phyloP scores from a whole-genome alignment of 2,888 invertebrate species.

The Fabriciana adippe region DNA sequence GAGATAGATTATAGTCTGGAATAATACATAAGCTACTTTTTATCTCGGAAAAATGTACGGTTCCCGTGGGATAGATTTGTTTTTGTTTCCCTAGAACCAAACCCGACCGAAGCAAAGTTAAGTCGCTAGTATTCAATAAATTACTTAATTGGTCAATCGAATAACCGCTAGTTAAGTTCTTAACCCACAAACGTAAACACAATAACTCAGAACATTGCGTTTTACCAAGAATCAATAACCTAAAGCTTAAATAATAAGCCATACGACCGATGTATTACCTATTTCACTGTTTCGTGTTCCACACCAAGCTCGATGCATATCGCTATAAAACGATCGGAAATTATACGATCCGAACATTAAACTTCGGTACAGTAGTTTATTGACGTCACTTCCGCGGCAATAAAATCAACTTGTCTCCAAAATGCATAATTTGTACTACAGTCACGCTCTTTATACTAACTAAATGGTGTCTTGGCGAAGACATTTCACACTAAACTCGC shows the following conservation, averaged over 20 bases:
- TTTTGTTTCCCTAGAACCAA: too few relatives aligned
- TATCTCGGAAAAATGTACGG: too few relatives aligned
- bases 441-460: conserved; percentile 79
- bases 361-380: conserved; percentile 77
- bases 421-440: conserved; percentile 80
- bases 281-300: conserved; percentile 44
- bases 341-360: conserved; percentile 75
- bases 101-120: too few relatives aligned
- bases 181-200: neutral
- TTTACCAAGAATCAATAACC: conserved; percentile 20
- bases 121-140: too few relatives aligned
- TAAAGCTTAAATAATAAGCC: conserved; percentile 23
- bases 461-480: conserved; percentile 80
- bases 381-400: conserved; percentile 79
- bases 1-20: too few relatives aligned
- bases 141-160: too few relatives aligned
- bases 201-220: neutral
- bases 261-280: conserved; percentile 18
- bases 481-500: conserved; percentile 80
- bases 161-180: too few relatives aligned
- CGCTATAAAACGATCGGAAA: conserved; percentile 69
- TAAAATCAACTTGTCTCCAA: conserved; percentile 79
- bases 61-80: too few relatives aligned
- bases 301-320: conserved; percentile 62
- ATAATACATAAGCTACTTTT: too few relatives aligned